Percentiles rank a stretch among this genome's conserved stretches.
Conservation (phyloP, 2,797 vertebrate species). For the Characodon lateralis region DNA sequence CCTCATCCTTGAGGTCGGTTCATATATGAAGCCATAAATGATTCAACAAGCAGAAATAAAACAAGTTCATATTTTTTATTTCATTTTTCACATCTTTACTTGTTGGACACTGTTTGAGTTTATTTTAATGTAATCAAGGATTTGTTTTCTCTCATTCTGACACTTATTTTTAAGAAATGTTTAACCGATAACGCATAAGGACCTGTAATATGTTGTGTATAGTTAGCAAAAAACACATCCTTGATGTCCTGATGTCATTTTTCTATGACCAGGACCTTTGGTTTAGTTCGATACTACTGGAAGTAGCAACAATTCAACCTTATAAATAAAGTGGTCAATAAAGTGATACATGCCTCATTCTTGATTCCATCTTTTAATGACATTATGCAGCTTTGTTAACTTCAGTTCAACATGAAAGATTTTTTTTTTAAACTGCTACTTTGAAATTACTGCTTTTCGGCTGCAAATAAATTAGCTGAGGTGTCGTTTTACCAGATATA, state of each 20-base stretch:
- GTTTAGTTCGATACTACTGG: background rate
- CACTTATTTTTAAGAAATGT: background rate
- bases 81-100: background rate
- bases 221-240: background rate
- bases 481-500: conserved; percentile 4
- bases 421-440: background rate
- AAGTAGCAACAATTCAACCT: background rate
- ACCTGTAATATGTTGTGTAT: background rate
- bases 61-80: background rate
- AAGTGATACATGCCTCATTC: background rate
- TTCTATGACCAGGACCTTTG: background rate
- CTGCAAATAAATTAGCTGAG: conserved; percentile 7
- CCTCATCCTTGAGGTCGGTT: background rate
- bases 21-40: background rate
- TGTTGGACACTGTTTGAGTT: background rate
- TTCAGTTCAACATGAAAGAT: background rate
- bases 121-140: background rate
- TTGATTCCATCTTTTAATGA: background rate
- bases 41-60: background rate
- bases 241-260: background rate
- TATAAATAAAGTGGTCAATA: background rate
- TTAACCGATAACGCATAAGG: background rate
- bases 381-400: background rate
- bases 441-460: conserved; percentile 3
- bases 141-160: background rate